These are phyloP conservation scores for Sciurus niger DNA, from an alignment of 2,113 vertebrate species.

Conservation along the genomic window DNA sequence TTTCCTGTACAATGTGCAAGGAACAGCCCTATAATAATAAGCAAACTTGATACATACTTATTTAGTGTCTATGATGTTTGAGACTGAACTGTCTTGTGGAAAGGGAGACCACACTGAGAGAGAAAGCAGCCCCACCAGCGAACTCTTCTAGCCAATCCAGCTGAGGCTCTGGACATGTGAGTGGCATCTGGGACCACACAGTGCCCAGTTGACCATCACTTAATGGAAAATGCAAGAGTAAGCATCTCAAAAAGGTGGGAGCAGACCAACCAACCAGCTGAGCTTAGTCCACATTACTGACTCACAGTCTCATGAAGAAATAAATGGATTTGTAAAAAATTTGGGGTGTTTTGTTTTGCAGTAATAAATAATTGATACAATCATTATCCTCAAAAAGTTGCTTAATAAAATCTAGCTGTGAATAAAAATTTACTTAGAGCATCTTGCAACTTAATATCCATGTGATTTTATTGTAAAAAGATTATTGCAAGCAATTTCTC, in stretches of 20 bases:
- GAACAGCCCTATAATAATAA: neutral
- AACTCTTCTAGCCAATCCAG: neutral
- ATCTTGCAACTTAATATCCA: conserved; percentile 52
- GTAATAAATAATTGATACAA: neutral
- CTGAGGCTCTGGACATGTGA: neutral
- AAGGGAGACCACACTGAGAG: neutral
- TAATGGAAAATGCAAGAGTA: neutral
- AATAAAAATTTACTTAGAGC: conserved; percentile 51
- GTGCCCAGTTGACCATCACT: neutral
- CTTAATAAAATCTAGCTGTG: conserved; percentile 40
- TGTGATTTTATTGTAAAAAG: conserved; percentile 61
- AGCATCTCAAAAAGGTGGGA: neutral
- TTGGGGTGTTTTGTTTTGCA: conserved; percentile 39
- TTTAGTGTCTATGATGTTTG: neutral
- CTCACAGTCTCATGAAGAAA: neutral
- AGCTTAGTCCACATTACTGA: neutral
- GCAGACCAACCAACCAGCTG: neutral
- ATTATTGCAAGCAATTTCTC: conserved; percentile 49
- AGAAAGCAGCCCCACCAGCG: neutral
- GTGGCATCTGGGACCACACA: neutral
- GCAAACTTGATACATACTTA: conserved; percentile 27
- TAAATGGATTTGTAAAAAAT: neutral
- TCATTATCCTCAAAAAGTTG: conserved; percentile 5
- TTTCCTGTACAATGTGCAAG: neutral
- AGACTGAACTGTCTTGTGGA: neutral